Evolutionary conservation across 2,113 vertebrate genomes (phyloP).

Genomic region (Chionodraco myersi): DNA sequence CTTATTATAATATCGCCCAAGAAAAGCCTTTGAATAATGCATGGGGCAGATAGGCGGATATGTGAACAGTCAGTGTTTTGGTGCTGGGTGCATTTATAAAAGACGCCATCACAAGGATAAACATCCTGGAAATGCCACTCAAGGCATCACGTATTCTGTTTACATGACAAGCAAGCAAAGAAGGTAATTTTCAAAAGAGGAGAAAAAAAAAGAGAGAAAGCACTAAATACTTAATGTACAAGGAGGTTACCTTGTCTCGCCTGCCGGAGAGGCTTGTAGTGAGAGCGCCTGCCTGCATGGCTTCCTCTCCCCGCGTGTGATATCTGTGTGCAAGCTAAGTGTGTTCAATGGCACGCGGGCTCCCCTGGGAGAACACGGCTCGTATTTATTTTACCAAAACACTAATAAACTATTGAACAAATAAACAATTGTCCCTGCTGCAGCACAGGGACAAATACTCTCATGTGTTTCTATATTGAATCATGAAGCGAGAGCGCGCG

Average conservation of each 20-base stretch:
- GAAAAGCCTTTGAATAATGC: constrained; percentile 86
- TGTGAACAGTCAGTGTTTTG: constrained; percentile 77
- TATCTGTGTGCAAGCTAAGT: constrained; percentile 72
- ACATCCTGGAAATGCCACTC: constrained; percentile 83
- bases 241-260: constrained; percentile 75
- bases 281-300: constrained; percentile 62
- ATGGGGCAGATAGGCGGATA: constrained; percentile 80
- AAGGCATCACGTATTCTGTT: constrained; percentile 85
- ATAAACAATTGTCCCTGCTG: constrained; percentile 79
- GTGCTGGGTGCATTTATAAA: constrained; percentile 75
- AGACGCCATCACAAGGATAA: constrained; percentile 80
- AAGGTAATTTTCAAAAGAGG: constrained; percentile 83
- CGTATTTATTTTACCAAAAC: constrained; percentile 48
- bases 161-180: constrained; percentile 83
- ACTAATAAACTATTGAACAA: constrained; percentile 83
- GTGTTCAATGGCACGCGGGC: constrained; percentile 55
- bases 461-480: constrained; percentile 41
- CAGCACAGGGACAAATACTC: constrained; percentile 58
- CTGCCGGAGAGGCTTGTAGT: constrained; percentile 75
- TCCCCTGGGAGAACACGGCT: constrained; percentile 71
- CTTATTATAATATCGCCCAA: constrained; percentile 84
- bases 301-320: constrained; percentile 76
- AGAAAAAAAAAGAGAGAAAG: constrained; percentile 54
- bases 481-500: constrained; percentile 39
- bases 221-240: constrained; percentile 86